Percentiles rank a stretch among this genome's conserved stretches.
These are phyloP conservation scores for Sturnira hondurensis DNA, from an alignment of 2,113 vertebrate genomes.

Conservation along the genomic window DNA sequence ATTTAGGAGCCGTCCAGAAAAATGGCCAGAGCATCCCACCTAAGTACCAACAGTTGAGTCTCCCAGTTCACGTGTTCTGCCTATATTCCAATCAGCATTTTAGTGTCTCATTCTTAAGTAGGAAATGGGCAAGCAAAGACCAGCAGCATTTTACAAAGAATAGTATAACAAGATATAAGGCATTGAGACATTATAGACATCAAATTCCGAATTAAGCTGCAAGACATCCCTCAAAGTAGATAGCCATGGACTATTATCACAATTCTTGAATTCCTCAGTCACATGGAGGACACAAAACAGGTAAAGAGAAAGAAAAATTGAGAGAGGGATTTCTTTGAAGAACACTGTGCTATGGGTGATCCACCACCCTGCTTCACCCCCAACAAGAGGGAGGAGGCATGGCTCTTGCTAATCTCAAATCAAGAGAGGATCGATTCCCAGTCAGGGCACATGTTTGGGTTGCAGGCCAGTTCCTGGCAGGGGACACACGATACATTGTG, in stretches of 20 bases:
- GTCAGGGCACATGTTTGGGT: too few species aligned
- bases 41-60: not conserved
- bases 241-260: not conserved
- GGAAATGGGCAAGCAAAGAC: not conserved
- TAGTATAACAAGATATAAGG: not conserved
- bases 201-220: not conserved
- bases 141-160: not conserved
- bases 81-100: not conserved
- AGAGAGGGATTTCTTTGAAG: not conserved
- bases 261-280: not conserved
- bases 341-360: not conserved
- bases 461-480: too few species aligned
- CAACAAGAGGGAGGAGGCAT: too few species aligned
- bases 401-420: not conserved
- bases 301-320: not conserved
- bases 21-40: not conserved
- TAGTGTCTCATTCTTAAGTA: not conserved
- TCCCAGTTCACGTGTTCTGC: not conserved
- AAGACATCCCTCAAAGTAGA: not conserved
- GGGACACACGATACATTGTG: too few species aligned
- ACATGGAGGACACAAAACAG: not conserved
- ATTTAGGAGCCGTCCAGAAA: not conserved
- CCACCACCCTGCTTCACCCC: too few species aligned
- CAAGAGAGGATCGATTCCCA: not conserved
- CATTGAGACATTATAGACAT: not conserved